Conservation (phyloP, 2,797 vertebrate genomes). For the Sebastes wilsoni region DNA sequence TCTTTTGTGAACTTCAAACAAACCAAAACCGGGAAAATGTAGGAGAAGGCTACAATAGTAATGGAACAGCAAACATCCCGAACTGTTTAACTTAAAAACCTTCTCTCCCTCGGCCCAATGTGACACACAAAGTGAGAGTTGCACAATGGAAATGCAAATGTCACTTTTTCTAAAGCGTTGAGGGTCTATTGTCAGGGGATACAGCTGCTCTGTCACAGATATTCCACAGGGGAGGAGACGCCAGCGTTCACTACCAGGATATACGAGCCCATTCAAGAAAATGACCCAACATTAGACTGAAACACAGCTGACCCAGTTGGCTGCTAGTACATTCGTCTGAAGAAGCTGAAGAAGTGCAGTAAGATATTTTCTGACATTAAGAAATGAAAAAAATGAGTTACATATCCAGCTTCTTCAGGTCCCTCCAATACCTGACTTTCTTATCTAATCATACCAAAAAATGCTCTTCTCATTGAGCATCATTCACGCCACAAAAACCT, state of each 20-base stretch:
- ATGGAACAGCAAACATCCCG: not conserved
- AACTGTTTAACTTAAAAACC: not conserved
- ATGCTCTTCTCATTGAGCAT: not conserved
- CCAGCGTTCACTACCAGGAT: conserved; percentile 26
- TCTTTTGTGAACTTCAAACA: no score
- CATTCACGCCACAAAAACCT: not conserved
- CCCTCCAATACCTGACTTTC: not conserved
- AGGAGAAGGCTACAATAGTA: not conserved
- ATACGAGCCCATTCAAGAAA: conserved; percentile 14
- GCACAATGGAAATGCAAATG: conserved; percentile 73
- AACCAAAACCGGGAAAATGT: not conserved
- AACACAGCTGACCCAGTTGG: conserved; percentile 29
- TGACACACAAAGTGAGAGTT: conserved; percentile 22
- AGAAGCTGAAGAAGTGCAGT: not conserved
- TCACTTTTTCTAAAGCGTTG: conserved; percentile 25
- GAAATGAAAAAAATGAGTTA: not conserved
- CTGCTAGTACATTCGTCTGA: not conserved
- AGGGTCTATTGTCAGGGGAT: conserved; percentile 57
- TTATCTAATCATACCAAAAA: not conserved
- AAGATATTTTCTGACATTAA: not conserved
- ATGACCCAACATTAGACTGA: not conserved
- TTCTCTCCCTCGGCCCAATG: not conserved
- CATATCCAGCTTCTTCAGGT: no score
- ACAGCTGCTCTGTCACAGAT: conserved; percentile 63
- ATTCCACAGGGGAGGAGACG: conserved; percentile 31